A percentile compares a stretch with the other conserved stretches of the same genome.
Conservation (phyloP, 2,888 invertebrate genomes). For the Eupithecia exiguata region DNA sequence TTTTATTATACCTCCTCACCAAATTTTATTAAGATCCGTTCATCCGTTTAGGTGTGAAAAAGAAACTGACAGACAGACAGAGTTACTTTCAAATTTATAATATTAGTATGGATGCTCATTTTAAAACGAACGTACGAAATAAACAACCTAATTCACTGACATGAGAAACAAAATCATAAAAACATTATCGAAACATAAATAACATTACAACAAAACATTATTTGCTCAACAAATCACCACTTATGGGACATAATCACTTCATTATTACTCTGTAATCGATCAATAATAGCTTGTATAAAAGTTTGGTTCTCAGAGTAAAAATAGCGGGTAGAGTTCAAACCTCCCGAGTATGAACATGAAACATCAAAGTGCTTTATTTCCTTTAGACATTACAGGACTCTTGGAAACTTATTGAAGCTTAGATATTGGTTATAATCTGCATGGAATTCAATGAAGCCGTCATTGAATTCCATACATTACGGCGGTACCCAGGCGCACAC, state of each 20-base stretch:
- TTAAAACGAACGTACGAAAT: neutral
- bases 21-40: too few species aligned
- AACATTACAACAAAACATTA: slow-evolving; percentile 36
- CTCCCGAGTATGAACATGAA: neutral
- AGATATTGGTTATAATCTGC: neutral
- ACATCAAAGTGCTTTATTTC: too few species aligned
- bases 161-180: neutral
- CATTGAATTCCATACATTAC: too few species aligned
- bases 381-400: too few species aligned
- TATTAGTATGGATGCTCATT: too few species aligned
- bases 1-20: too few species aligned
- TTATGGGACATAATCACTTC: slow-evolving; percentile 42
- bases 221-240: slow-evolving; percentile 39
- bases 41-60: too few species aligned
- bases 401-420: neutral
- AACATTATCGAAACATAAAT: slow-evolving; percentile 14
- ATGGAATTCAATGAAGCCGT: too few species aligned
- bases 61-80: too few species aligned
- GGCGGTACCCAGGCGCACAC: too few species aligned
- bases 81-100: too few species aligned
- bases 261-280: slow-evolving; percentile 37
- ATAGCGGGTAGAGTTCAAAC: neutral
- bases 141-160: neutral
- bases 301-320: slow-evolving; percentile 13
- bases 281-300: slow-evolving; percentile 29